Evolutionary conservation across 2,888 invertebrate species (phyloP), one percentile per base, ranked within the genome.

Genomic region (Labia minor): DNA sequence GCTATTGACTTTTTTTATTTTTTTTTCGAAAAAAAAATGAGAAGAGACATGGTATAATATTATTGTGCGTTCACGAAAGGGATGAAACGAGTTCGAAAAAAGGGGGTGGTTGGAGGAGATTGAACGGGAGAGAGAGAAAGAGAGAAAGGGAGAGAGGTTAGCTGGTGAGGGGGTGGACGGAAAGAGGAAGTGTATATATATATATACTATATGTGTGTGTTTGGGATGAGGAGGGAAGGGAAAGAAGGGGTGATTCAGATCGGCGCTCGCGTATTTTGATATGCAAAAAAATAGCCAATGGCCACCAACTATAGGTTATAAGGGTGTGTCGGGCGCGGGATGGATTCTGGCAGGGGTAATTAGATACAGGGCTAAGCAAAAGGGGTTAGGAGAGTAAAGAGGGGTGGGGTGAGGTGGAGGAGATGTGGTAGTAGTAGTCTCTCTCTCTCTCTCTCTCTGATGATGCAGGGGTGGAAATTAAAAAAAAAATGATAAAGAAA

Each of bases 1-100:
- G 49, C 49, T 49, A 49, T 49, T 49, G 49, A 49, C 49, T 49
- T 49, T 49, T 49, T 49, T 49, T n/a, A n/a, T n/a, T 49, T 49
- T 49, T 26, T 49, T 49, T 49, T 49, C 6, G 14, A 49, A 49
- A 49, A 49, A 49, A 49, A 49, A 49, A 49, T 49, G 49, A 49
- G 49, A 49, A 49, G 49, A 49, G 49, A 49, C 49, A 49, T 49
- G 49, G 49, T 49, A 49, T 49, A 49, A 49, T 49, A 49, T 49
- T 49, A 49, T 49, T 49, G 49, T 49, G 49, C 49, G 49, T 49
- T 49, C 49, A 49, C 49, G 49, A 49, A 49, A 49, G 49, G 49
- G 49, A 49, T 49, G 49, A 49, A 49, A 49, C 49, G 49, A 49
- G 49, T 49, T 49, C 49, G 49, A 49, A 49, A 14, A 14, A 14